These are phyloP conservation scores for Scatophagus argus DNA, from an alignment of 2,113 vertebrate genomes.

Conservation along the genomic window DNA sequence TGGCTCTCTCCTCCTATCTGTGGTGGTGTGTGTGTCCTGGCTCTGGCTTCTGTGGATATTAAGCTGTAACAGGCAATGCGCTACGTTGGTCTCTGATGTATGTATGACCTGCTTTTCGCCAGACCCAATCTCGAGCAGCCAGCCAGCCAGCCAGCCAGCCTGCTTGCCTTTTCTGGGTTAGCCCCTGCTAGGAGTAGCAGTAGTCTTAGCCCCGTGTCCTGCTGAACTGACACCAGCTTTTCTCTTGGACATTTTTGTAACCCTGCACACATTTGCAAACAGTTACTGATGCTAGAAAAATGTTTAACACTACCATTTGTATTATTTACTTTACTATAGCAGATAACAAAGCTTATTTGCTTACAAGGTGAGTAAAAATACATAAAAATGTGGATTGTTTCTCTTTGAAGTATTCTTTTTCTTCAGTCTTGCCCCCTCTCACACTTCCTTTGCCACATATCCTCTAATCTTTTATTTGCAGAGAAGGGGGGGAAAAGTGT, in stretches of 20 bases:
- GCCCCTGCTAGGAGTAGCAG: conserved; percentile 65
- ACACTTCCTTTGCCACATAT: conserved; percentile 41
- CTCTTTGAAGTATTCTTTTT: conserved; percentile 44
- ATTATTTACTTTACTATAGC: conserved; percentile 24
- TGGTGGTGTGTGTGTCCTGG: conserved; percentile 63
- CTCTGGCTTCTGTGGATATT: conserved; percentile 70
- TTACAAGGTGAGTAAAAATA: conserved; percentile 31
- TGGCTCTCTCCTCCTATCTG: conserved; percentile 46
- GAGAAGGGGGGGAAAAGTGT: not conserved
- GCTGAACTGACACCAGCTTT: conserved; percentile 46
- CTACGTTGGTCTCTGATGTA: conserved; percentile 77
- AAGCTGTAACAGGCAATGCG: conserved; percentile 70
- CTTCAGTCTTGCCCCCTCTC: not conserved
- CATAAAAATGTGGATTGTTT: conserved; percentile 22
- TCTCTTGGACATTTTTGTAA: conserved; percentile 34
- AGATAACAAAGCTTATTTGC: conserved; percentile 26
- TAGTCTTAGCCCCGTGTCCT: conserved; percentile 55
- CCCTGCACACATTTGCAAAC: conserved; percentile 26
- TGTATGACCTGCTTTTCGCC: conserved; percentile 81
- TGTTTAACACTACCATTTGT: conserved; percentile 2
- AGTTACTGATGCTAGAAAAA: not conserved
- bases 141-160: conserved; percentile 39
- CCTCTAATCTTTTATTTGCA: conserved; percentile 41
- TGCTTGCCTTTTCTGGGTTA: conserved; percentile 75
- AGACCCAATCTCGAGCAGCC: conserved; percentile 73